Percentiles rank a stretch among this genome's conserved stretches.
Evolutionary conservation across 2,888 invertebrate genomes (phyloP).

Genomic region (Copidosoma aretas): DNA sequence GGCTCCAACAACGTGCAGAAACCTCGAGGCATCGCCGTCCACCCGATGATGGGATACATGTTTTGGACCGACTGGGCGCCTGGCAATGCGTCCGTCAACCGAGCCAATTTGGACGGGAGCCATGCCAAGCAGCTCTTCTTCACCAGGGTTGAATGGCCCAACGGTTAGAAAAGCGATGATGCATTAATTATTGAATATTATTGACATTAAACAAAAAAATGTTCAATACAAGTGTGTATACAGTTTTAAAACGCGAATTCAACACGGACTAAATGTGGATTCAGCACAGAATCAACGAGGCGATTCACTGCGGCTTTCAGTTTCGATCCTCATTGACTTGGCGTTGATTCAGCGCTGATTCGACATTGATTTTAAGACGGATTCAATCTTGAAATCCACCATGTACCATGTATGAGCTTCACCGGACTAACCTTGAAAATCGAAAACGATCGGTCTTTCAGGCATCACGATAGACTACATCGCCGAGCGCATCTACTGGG

Average conservation of each 20-base stretch:
- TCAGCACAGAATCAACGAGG: too few relatives aligned
- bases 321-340: too few relatives aligned
- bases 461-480: conserved; percentile 81
- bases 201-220: too few relatives aligned
- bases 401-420: too few relatives aligned
- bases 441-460: too few relatives aligned
- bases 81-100: conserved; percentile 77
- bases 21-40: conserved; percentile 83
- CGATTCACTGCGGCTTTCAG: too few relatives aligned
- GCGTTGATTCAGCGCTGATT: too few relatives aligned
- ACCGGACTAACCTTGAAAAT: too few relatives aligned
- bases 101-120: conserved; percentile 81
- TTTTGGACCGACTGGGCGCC: conserved; percentile 92
- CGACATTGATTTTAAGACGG: neutral
- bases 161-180: conserved; percentile 65
- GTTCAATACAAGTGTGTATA: too few relatives aligned
- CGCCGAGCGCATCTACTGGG: conserved; percentile 84
- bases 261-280: too few relatives aligned
- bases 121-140: conserved; percentile 71
- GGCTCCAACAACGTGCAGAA: conserved; percentile 72
- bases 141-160: conserved; percentile 79
- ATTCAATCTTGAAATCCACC: neutral
- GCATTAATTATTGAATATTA: too few relatives aligned
- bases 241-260: too few relatives aligned
- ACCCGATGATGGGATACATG: conserved; percentile 80